Base-by-base conservation (phyloP, 2,888 invertebrate genomes). In the Drosophila formosana region DNA sequence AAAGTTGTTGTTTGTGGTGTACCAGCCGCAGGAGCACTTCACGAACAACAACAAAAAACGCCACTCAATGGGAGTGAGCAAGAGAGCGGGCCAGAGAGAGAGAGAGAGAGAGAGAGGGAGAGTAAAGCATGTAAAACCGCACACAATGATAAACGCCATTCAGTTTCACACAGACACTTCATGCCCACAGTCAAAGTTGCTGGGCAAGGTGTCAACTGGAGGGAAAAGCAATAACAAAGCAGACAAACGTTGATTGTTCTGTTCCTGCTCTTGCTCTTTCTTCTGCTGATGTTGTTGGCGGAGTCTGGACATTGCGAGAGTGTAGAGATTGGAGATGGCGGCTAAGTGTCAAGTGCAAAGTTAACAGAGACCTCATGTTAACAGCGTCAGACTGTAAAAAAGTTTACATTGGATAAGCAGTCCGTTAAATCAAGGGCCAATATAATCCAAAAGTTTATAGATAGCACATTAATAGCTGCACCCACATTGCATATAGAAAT, bases 1-100 rank as follows among this genome's bases (percentile, higher is more conserved):
- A 89, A 87, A 89, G 82, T 86, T 88, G 82, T 86, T 88, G 85
- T 71, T 81, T 87, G 85, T 80, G 82, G 89, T 80, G 72, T 67
- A 51, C 64, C 68, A 76, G 74, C 78, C 73, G 50, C 75, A 82
- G 82, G 84, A 75, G 78, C 58, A 57, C 68, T 64, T 26, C 74
- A 37, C 46, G 68, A 66, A 57, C 53, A 61, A 32, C 69, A 52
- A 58, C 64, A 60, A 65, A 53, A 70, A 43, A 52, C 39, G 30
- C 60, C 55, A 65, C 46, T 56, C 51, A 61, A 25, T 51, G 47
- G 58, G 39, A 51, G 43, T 51, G 49, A 51, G 56, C 28, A 39
- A 32, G 56, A 30, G 50, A 37, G 30, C 7, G 43, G 58, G 9
- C 46, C 30, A 28, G 25, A 30, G 39, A 53, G 11, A 23, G 52